These are phyloP conservation scores for Aspidapion aeneum DNA, from an alignment of 2,888 invertebrate genomes.

Conservation along the genomic window DNA sequence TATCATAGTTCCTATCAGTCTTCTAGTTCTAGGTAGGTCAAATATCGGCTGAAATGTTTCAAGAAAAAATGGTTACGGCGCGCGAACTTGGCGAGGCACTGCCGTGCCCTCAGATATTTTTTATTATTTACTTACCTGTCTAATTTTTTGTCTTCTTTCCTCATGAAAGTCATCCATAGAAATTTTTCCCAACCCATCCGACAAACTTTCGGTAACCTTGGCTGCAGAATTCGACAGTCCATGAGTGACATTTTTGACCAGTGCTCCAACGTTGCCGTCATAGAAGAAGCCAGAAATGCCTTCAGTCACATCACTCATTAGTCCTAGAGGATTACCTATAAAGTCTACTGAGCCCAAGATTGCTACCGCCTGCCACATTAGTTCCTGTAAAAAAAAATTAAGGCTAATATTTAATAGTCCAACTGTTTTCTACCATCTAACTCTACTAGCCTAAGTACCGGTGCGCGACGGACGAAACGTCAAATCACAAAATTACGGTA, in stretches of 20 bases:
- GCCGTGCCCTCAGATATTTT: too few species aligned
- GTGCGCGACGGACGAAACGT: too few species aligned
- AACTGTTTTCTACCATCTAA: too few species aligned
- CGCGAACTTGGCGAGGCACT: too few species aligned
- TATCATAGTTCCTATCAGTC: too few species aligned
- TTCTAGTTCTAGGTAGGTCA: too few species aligned
- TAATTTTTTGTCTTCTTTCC: slow-evolving; percentile 80
- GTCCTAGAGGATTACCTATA: slow-evolving; percentile 94
- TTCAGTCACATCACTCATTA: slow-evolving; percentile 93
- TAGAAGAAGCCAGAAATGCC: slow-evolving; percentile 88
- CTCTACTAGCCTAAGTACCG: too few species aligned
- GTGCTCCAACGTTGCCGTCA: slow-evolving; percentile 88
- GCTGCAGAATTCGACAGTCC: slow-evolving; percentile 97
- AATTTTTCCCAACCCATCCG: slow-evolving; percentile 83
- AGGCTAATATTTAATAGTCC: too few species aligned
- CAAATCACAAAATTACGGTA: too few species aligned
- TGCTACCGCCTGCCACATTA: slow-evolving; percentile 92
- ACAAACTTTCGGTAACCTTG: slow-evolving; percentile 89
- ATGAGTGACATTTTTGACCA: slow-evolving; percentile 94
- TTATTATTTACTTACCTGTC: slow-evolving; percentile 41
- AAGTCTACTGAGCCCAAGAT: slow-evolving; percentile 97
- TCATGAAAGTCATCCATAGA: slow-evolving; percentile 91
- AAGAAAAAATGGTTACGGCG: too few species aligned
- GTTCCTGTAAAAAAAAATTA: slow-evolving; percentile 55
- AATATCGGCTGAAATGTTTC: too few species aligned